phyloP scores from a whole-genome alignment of 1,140 invertebrate species.

The Rhopalosiphum padi region DNA sequence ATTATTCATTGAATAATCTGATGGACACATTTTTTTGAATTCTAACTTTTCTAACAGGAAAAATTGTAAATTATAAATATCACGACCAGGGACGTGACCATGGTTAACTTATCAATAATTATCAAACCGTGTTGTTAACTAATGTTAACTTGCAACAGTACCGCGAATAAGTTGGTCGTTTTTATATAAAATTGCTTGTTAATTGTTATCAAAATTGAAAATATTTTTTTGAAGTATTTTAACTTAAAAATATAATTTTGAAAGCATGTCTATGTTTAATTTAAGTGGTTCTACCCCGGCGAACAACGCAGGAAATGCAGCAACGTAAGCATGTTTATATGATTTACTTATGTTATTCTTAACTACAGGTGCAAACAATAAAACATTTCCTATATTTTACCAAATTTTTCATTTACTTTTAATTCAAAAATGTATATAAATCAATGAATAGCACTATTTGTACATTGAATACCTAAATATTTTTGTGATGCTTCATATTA shows the following conservation, averaged over 20 bases:
- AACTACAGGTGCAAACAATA: too few relatives aligned
- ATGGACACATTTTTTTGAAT: too few relatives aligned
- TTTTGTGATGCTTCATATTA: background rate
- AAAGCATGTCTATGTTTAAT: slow-evolving; percentile 40
- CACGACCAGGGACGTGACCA: too few relatives aligned
- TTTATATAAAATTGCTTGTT: background rate
- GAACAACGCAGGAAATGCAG: slow-evolving; percentile 3
- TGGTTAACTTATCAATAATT: too few relatives aligned
- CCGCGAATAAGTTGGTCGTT: background rate
- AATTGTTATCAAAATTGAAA: background rate
- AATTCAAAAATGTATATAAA: background rate
- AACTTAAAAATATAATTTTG: background rate
- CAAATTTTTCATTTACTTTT: background rate
- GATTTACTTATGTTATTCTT: background rate
- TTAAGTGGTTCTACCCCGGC: slow-evolving; percentile 12
- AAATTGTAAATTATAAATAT: too few relatives aligned
- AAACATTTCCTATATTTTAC: background rate
- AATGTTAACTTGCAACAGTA: too few relatives aligned
- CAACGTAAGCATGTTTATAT: slow-evolving; percentile 37
- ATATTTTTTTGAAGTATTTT: background rate
- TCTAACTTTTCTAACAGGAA: too few relatives aligned
- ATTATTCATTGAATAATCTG: too few relatives aligned
- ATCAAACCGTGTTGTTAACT: too few relatives aligned
- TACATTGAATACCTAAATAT: background rate
- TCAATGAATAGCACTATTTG: background rate